These are phyloP conservation scores for Morpho achilles DNA, from an alignment of 2,888 invertebrate species.

Conservation along the genomic window DNA sequence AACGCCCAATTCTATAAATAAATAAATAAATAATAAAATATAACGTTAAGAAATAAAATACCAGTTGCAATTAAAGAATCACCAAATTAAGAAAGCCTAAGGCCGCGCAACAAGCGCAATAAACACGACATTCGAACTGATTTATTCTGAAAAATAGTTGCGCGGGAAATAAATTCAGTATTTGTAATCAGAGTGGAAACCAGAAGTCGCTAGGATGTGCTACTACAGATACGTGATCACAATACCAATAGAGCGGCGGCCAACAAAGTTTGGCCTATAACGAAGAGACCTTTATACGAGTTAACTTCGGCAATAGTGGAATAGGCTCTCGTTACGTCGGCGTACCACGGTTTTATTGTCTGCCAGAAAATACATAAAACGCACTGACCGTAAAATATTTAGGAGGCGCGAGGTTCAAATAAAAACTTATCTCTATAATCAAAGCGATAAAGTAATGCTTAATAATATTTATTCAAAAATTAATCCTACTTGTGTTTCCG, in stretches of 20 bases:
- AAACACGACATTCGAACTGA: constrained; percentile 15
- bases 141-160: constrained; percentile 17
- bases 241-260: constrained; percentile 45
- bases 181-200: constrained; percentile 62
- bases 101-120: not conserved
- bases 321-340: constrained; percentile 21
- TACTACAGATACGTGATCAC: constrained; percentile 54
- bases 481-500: not conserved
- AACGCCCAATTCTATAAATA: too few relatives aligned
- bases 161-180: constrained; percentile 45
- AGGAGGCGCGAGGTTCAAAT: constrained; percentile 23
- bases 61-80: not conserved
- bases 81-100: not conserved
- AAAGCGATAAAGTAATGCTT: constrained; percentile 17
- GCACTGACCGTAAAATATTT: constrained; percentile 49
- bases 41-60: not conserved
- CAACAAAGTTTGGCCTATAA: constrained; percentile 39
- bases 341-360: constrained; percentile 43
- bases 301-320: constrained; percentile 17
- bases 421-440: constrained; percentile 22
- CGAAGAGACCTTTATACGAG: constrained; percentile 24
- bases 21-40: not conserved
- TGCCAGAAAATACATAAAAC: constrained; percentile 49
- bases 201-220: constrained; percentile 65
- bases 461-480: constrained; percentile 1